Percentiles rank a stretch among this genome's conserved stretches.
phyloP scores from a whole-genome alignment of 2,113 vertebrate genomes.

The Anolis sagrei region DNA sequence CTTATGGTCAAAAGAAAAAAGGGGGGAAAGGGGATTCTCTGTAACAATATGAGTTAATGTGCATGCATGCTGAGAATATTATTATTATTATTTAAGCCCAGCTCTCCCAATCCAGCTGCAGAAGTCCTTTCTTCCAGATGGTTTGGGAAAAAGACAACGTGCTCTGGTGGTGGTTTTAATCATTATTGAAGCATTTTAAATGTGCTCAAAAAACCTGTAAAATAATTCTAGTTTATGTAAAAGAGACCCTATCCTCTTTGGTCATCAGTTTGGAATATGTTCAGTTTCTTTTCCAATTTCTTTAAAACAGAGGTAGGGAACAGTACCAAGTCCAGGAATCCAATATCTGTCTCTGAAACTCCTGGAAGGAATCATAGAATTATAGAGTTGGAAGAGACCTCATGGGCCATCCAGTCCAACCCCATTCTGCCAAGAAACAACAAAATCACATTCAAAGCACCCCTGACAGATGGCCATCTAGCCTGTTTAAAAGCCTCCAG shows the following conservation, averaged over 20 bases:
- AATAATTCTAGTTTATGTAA: constrained; percentile 52
- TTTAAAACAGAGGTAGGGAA: not conserved
- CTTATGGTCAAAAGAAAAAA: constrained; percentile 40
- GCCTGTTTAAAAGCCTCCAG: too few relatives aligned
- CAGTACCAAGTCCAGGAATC: too few relatives aligned
- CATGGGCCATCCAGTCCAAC: too few relatives aligned
- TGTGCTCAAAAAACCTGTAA: constrained; percentile 63
- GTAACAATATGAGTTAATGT: constrained; percentile 62
- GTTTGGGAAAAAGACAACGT: constrained; percentile 53
- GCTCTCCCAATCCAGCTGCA: constrained; percentile 70
- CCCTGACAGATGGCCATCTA: too few relatives aligned
- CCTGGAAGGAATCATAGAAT: too few relatives aligned
- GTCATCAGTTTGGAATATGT: constrained; percentile 41
- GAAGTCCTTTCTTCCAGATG: constrained; percentile 64
- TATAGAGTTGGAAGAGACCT: too few relatives aligned
- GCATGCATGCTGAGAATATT: not conserved
- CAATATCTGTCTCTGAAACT: too few relatives aligned
- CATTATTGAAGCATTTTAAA: constrained; percentile 49
- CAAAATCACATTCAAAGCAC: too few relatives aligned
- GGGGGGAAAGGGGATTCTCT: constrained; percentile 44
- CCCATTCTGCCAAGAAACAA: too few relatives aligned
- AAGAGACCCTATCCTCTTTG: constrained; percentile 41
- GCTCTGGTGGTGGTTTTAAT: constrained; percentile 57
- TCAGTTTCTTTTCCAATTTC: not conserved
- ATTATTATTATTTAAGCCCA: constrained; percentile 63